These are phyloP conservation scores for Hoplodrina blanda DNA, from an alignment of 2,888 invertebrate species.

Conservation along the genomic window DNA sequence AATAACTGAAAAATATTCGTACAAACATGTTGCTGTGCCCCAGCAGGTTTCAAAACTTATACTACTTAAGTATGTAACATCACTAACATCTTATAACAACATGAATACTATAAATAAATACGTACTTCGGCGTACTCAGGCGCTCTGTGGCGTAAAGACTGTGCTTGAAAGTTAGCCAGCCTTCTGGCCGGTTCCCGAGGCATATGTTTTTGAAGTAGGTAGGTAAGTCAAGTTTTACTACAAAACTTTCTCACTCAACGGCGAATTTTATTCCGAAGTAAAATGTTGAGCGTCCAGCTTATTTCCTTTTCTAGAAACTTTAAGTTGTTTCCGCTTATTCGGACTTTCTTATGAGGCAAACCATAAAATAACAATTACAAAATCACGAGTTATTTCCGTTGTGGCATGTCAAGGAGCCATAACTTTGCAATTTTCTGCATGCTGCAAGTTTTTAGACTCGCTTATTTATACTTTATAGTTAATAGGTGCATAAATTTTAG, in stretches of 20 bases:
- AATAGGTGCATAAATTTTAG: conserved; percentile 9
- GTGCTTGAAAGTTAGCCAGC: conserved; percentile 10
- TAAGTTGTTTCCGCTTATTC: conserved; percentile 2
- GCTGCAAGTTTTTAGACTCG: conserved; percentile 24
- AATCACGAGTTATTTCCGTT: conserved; percentile 23
- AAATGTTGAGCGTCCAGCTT: conserved; percentile 1
- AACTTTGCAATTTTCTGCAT: conserved; percentile 43
- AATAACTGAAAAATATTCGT: no score
- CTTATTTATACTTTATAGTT: conserved; percentile 1
- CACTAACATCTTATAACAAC: no score
- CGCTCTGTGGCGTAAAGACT: neutral
- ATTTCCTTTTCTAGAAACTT: conserved; percentile 12
- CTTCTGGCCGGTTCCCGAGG: neutral
- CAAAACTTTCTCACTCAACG: neutral
- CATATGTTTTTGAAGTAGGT: neutral
- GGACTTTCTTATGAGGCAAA: neutral
- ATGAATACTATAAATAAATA: no score
- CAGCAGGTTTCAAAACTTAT: no score
- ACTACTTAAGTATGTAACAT: no score
- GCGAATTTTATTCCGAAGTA: neutral
- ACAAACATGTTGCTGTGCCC: no score
- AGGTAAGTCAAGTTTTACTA: neutral
- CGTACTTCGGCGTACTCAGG: neutral
- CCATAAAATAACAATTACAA: conserved; percentile 5
- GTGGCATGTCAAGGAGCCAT: conserved; percentile 32